A percentile compares a stretch with the other conserved stretches of the same genome.
Evolutionary conservation across 2,888 invertebrate species (phyloP).

Genomic region (Bellardia bayeri): DNA sequence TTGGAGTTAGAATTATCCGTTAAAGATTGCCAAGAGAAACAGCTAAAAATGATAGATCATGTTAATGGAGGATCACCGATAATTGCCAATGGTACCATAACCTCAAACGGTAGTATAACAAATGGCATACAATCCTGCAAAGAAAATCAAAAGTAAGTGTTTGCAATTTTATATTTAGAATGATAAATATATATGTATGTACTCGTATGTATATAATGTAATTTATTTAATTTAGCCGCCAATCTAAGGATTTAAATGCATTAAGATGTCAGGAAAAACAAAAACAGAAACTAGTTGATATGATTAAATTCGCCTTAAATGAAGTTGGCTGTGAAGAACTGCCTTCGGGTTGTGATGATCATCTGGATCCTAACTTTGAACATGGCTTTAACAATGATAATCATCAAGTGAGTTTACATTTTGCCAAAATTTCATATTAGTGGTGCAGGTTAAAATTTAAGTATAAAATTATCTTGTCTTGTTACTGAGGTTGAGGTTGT

Average conservation of each 20-base stretch:
- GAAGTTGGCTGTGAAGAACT: conserved; percentile 95
- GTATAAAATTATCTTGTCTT: conserved; percentile 33
- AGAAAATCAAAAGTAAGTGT: conserved; percentile 82
- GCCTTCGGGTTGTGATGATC: conserved; percentile 90
- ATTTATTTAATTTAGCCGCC: conserved; percentile 75
- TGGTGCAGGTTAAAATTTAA: conserved; percentile 60
- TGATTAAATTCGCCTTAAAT: conserved; percentile 93
- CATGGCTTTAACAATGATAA: conserved; percentile 85
- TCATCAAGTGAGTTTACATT: conserved; percentile 86
- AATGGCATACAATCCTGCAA: conserved; percentile 85
- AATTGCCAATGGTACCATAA: conserved; percentile 85
- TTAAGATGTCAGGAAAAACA: conserved; percentile 93
- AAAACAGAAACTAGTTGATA: conserved; percentile 91
- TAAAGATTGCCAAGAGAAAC: conserved; percentile 91
- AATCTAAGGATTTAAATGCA: conserved; percentile 90
- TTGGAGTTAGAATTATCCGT: conserved; percentile 91
- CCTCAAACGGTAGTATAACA: conserved; percentile 80
- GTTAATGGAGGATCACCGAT: conserved; percentile 83
- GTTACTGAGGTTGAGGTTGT: conserved; percentile 60
- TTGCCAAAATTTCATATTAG: background rate
- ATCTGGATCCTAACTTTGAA: conserved; percentile 86
- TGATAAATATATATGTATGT: too few species aligned
- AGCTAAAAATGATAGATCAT: conserved; percentile 86
- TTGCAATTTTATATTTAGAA: background rate
- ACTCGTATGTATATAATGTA: too few species aligned